Evolutionary conservation across 2,797 vertebrate species (phyloP).

Genomic region (Brachyrhaphis roseni): DNA sequence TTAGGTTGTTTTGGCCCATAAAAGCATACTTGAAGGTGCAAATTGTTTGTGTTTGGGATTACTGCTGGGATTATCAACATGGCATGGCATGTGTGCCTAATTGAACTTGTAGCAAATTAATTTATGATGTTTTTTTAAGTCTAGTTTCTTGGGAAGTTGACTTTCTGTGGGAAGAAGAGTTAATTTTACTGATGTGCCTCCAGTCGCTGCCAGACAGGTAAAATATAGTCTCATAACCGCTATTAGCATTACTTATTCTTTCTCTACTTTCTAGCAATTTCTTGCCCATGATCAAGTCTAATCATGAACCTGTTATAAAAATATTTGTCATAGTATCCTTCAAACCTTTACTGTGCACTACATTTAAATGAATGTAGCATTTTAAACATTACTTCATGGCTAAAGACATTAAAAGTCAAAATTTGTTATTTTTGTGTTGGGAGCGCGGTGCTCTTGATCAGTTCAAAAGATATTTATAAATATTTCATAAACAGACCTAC

Average conservation of each 20-base stretch:
- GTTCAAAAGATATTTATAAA: not conserved
- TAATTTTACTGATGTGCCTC: not conserved
- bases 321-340: not conserved
- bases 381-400: not conserved
- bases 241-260: not conserved
- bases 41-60: not conserved
- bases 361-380: not conserved
- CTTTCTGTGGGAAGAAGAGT: not conserved
- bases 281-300: not conserved
- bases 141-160: not conserved
- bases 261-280: not conserved
- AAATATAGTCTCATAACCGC: not conserved
- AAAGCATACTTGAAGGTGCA: not conserved
- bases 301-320: not conserved
- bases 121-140: not conserved
- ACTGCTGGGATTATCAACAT: not conserved
- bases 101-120: not conserved
- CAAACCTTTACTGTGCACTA: not conserved
- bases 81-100: not conserved
- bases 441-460: not conserved
- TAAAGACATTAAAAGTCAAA: not conserved
- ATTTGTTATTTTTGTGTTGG: not conserved
- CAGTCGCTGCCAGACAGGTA: not conserved
- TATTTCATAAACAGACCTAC: not conserved
- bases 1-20: not conserved